phyloP scores from a whole-genome alignment of 1,140 invertebrate genomes.

The Cephus cinctus region DNA sequence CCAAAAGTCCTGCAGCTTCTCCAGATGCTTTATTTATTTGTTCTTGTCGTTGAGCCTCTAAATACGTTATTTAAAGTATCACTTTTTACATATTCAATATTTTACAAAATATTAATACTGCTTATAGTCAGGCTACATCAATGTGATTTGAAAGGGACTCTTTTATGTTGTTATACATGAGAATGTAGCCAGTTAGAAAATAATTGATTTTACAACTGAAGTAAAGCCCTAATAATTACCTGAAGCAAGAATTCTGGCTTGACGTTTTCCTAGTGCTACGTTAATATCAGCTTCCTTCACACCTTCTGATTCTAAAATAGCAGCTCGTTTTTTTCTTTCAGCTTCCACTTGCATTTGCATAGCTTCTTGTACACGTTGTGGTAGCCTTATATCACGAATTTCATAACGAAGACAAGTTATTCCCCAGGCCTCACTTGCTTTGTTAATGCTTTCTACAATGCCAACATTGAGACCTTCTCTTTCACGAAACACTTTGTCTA shows the following conservation, averaged over 20 bases:
- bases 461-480: slow-evolving; percentile 93
- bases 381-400: slow-evolving; percentile 94
- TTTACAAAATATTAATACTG: too few species aligned
- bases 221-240: slow-evolving; percentile 61
- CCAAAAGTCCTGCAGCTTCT: slow-evolving; percentile 83
- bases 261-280: slow-evolving; percentile 93
- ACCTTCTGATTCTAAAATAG: slow-evolving; percentile 96
- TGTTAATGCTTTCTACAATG: slow-evolving; percentile 97
- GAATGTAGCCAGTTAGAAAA: too few species aligned
- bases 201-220: too few species aligned
- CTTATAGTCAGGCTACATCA: too few species aligned
- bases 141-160: too few species aligned
- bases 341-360: slow-evolving; percentile 99
- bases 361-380: slow-evolving; percentile 91
- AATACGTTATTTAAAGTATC: slow-evolving; percentile 5
- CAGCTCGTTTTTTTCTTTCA: slow-evolving; percentile 93
- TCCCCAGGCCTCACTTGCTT: slow-evolving; percentile 97
- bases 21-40: slow-evolving; percentile 86
- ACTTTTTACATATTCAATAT: too few species aligned
- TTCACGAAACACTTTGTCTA: slow-evolving; percentile 97
- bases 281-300: slow-evolving; percentile 94
- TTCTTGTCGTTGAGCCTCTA: slow-evolving; percentile 82
- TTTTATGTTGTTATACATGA: too few species aligned
- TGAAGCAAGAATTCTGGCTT: slow-evolving; percentile 89
- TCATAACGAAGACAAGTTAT: slow-evolving; percentile 97